These are phyloP conservation scores for Rhineura floridana DNA, from an alignment of 2,113 vertebrate species.

Conservation along the genomic window DNA sequence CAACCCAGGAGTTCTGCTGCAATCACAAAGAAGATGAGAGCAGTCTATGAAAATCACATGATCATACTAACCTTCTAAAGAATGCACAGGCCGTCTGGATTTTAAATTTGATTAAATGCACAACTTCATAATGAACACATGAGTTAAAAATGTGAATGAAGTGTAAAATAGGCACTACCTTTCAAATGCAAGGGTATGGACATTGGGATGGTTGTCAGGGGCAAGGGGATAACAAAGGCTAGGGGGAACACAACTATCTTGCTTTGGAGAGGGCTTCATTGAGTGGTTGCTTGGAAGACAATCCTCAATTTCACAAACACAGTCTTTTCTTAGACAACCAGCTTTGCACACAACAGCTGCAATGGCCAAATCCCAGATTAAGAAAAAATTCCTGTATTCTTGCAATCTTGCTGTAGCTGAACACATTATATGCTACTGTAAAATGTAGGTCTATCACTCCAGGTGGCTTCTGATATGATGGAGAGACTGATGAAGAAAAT, in stretches of 20 bases:
- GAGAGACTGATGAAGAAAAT: neutral
- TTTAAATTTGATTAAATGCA: neutral
- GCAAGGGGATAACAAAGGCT: neutral
- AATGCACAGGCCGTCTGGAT: conserved; percentile 27
- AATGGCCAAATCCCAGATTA: neutral
- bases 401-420: neutral
- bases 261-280: neutral
- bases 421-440: neutral
- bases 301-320: neutral
- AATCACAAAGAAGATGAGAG: conserved; percentile 21
- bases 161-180: neutral
- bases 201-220: neutral
- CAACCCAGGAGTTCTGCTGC: neutral
- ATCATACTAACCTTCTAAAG: conserved; percentile 9
- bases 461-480: neutral
- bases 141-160: neutral
- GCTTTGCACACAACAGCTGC: neutral
- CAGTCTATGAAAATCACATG: neutral
- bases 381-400: neutral
- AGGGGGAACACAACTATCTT: neutral
- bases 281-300: neutral
- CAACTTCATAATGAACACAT: neutral
- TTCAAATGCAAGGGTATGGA: neutral
- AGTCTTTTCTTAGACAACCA: neutral
- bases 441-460: neutral